These are phyloP conservation scores for Calcarius lapponicus DNA, from an alignment of 2,797 vertebrate species.

Conservation along the genomic window DNA sequence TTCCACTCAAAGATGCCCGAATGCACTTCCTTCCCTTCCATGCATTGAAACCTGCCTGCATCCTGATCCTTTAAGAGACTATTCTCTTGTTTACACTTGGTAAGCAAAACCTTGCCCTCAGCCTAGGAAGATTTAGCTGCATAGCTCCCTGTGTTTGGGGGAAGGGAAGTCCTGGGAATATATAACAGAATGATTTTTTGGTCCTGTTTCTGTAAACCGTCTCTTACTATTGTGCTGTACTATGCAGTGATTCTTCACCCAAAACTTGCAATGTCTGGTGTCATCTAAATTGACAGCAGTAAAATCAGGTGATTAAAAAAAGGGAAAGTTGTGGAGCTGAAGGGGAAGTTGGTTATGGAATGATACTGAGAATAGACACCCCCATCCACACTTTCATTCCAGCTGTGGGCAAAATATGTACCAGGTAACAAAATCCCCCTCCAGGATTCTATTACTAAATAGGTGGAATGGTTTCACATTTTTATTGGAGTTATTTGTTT, in stretches of 20 bases:
- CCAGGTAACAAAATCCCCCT: neutral
- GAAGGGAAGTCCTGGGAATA: neutral
- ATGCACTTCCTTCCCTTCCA: slow-evolving; percentile 45
- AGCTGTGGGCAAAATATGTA: neutral
- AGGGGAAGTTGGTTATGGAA: neutral
- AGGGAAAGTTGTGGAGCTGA: neutral
- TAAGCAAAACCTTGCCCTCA: slow-evolving; percentile 3
- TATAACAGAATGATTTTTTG: neutral
- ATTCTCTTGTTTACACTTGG: slow-evolving; percentile 18
- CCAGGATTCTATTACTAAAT: neutral
- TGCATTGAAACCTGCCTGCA: slow-evolving; percentile 9
- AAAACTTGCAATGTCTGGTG: neutral
- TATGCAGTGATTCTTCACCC: neutral
- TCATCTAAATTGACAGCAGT: neutral
- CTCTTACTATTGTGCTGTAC: neutral
- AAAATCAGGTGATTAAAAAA: neutral
- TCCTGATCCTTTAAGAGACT: slow-evolving; percentile 11
- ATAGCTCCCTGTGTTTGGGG: neutral
- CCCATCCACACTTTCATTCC: neutral
- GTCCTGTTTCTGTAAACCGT: neutral
- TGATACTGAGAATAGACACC: neutral
- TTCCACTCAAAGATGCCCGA: neutral
- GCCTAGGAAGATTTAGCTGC: neutral
- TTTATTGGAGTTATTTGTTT: neutral
- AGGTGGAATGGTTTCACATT: neutral